Base-by-base conservation (phyloP, 2,888 invertebrate genomes). In the Galerucella pusilla region DNA sequence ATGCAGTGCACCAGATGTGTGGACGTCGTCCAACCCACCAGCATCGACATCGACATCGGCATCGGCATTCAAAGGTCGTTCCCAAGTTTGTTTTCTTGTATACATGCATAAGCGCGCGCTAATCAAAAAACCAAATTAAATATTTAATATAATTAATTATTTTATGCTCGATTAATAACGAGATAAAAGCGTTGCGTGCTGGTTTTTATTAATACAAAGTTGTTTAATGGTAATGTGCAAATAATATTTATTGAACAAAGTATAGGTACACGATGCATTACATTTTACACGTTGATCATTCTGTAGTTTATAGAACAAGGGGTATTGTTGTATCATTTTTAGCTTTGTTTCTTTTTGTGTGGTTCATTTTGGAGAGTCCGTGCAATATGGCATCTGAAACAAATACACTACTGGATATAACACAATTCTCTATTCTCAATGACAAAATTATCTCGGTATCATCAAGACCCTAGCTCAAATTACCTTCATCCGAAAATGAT, bases 11-110 rank as follows among this genome's bases (percentile, higher is more conserved):
- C 73, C 77, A 79, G 76, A 79, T 79, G 79, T 78, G 79, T 76
- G 77, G 77, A 79, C 72, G 73, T 76, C 72, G 73, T 76, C 80
- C 80, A 74, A 71, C 78, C 79, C 78, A 80, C 78, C 77, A 65
- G 35, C 63, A 63, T 12, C 16, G 16, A 16, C 57, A 20, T 65
- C 64, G 66, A 16, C 57, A 20, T 65, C 64, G 66, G 65, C 66
- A 65, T 66, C 71, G 78, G 74, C 80, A 80, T 80, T 80, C 80
- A 80, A 80, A 80, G 80, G 80, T 80, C 80, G 80, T 80, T 77
- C 75, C 67, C 68, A 65, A 61, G 75, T 73, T 65, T 75, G 69
- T 73, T 75, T 69, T 60, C 66, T 71, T 67, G 61, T 73, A 49
- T 67, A 66, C 72, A 73, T 71, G 66, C 73, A 76, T 71, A 66